Evolutionary conservation across 1,140 invertebrate species (phyloP).

Genomic region (Nylanderia fulva): DNA sequence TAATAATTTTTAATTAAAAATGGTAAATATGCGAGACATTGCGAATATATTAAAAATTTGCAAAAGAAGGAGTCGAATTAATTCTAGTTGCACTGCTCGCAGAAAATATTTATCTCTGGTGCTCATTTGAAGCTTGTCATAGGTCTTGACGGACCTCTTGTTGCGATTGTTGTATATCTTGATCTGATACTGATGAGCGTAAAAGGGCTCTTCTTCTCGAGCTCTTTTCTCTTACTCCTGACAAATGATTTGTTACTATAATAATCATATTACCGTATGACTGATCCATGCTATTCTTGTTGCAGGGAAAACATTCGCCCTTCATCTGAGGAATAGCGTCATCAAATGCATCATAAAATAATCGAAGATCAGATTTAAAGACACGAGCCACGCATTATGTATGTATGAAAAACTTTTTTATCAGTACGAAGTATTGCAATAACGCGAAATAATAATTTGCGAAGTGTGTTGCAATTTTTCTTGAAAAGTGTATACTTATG

Average conservation of each 20-base stretch:
- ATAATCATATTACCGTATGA: conserved; percentile 96
- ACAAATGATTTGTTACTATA: conserved; percentile 94
- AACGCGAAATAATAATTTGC: conserved; percentile 46
- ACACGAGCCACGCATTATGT: conserved; percentile 40
- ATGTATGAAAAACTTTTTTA: conserved; percentile 60
- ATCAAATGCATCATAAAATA: no score
- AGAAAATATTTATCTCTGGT: neutral
- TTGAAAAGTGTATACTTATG: no score
- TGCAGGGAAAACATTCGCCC: conserved; percentile 91
- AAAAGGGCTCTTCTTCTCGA: conserved; percentile 96
- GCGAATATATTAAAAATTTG: neutral
- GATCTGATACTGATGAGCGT: conserved; percentile 95
- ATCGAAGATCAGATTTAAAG: no score
- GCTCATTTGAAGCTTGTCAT: conserved; percentile 91
- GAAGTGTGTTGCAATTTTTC: no score
- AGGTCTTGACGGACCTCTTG: conserved; percentile 89
- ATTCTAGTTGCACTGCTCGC: neutral
- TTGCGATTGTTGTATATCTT: conserved; percentile 91
- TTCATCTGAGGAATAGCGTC: no score
- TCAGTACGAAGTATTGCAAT: conserved; percentile 45
- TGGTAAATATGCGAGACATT: neutral
- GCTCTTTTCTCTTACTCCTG: conserved; percentile 93
- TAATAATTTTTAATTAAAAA: neutral
- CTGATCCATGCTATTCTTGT: conserved; percentile 84
- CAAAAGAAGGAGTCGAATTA: neutral